These are phyloP conservation scores for Mus pahari DNA, from an alignment of 2,113 vertebrate species.

Conservation along the genomic window DNA sequence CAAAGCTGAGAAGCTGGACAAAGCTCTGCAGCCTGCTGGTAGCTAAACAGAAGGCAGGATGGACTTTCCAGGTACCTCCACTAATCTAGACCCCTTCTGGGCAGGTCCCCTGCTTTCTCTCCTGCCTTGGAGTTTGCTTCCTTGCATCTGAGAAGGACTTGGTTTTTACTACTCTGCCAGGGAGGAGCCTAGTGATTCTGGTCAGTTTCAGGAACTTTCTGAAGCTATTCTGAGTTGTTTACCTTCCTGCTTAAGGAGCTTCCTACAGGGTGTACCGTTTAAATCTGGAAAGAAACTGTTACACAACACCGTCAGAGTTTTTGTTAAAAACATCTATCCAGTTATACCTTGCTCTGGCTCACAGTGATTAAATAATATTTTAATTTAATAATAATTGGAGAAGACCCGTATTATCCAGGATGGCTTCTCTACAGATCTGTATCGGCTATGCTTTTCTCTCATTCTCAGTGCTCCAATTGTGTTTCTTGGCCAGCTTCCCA, in stretches of 20 bases:
- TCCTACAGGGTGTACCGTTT: not conserved
- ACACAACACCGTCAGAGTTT: not conserved
- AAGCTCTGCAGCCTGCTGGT: not conserved
- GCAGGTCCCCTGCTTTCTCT: too few species aligned
- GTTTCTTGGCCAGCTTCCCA: not conserved
- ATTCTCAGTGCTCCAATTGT: not conserved
- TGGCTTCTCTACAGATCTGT: not conserved
- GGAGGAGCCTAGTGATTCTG: not conserved
- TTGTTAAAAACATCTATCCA: not conserved
- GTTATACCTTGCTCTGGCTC: not conserved
- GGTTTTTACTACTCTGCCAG: not conserved
- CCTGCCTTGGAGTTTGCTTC: not conserved
- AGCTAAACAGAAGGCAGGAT: not conserved
- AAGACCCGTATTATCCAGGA: not conserved
- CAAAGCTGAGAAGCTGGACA: not conserved
- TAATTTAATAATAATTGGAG: slow-evolving; percentile 2
- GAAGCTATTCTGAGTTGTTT: not conserved
- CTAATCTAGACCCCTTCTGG: not conserved
- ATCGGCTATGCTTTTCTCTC: not conserved
- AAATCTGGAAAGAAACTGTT: not conserved
- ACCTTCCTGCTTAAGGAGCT: not conserved
- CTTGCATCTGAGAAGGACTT: not conserved
- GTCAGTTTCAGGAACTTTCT: not conserved
- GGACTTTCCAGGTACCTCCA: not conserved
- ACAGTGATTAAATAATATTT: not conserved